Percentiles rank a stretch among this genome's conserved stretches.
Conservation (phyloP, 2,113 vertebrate species). For the Cyprinodon variegatus region DNA sequence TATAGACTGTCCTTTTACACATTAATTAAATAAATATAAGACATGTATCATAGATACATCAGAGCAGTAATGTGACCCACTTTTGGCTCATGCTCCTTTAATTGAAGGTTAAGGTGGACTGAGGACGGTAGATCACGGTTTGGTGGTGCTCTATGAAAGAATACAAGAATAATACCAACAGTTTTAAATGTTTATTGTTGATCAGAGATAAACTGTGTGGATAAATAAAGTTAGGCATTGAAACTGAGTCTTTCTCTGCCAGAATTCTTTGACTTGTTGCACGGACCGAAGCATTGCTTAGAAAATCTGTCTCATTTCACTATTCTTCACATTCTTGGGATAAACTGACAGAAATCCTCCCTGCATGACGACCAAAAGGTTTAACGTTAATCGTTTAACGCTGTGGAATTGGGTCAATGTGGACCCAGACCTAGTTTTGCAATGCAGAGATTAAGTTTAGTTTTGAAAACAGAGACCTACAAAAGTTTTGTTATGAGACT, state of each 20-base stretch:
- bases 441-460: neutral
- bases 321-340: slow-evolving; percentile 9
- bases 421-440: slow-evolving; percentile 1
- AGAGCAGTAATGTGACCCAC: slow-evolving; percentile 46
- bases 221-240: neutral
- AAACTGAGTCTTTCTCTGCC: neutral
- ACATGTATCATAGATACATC: neutral
- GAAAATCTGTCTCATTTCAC: slow-evolving; percentile 10
- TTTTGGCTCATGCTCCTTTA: slow-evolving; percentile 46
- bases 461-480: neutral
- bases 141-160: slow-evolving; percentile 2
- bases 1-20: too few species aligned
- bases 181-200: neutral
- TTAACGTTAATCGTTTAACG: slow-evolving; percentile 7
- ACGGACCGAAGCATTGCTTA: slow-evolving; percentile 8
- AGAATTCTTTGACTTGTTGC: slow-evolving; percentile 28
- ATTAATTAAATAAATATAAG: too few species aligned
- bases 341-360: slow-evolving; percentile 34
- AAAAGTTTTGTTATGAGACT: slow-evolving; percentile 4
- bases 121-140: slow-evolving; percentile 19
- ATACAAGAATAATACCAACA: neutral
- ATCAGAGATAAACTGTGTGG: neutral
- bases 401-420: neutral
- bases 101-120: slow-evolving; percentile 51
- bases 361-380: slow-evolving; percentile 21